These are phyloP conservation scores for Channa argus DNA, from an alignment of 2,113 vertebrate genomes.

Conservation along the genomic window DNA sequence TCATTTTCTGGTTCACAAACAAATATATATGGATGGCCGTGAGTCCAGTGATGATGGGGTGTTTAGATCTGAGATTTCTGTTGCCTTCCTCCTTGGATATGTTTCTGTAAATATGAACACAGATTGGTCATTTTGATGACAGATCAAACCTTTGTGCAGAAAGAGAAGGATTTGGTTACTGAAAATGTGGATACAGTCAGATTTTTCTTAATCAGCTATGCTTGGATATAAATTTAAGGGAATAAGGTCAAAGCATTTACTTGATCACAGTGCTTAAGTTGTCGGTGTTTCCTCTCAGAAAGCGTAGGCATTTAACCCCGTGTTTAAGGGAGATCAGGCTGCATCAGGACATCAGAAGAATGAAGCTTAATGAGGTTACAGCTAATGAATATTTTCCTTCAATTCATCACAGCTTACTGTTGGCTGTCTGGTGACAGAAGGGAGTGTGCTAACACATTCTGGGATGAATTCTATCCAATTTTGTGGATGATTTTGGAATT, in stretches of 20 bases:
- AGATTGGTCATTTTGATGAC: slow-evolving; percentile 7
- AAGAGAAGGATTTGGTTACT: not conserved
- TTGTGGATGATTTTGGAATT: not conserved
- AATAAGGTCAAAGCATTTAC: slow-evolving; percentile 18
- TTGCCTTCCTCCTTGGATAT: not conserved
- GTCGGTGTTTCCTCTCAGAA: slow-evolving; percentile 15
- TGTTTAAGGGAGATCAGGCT: slow-evolving; percentile 46
- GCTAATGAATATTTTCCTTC: slow-evolving; percentile 15
- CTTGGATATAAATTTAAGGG: not conserved
- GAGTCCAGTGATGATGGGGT: slow-evolving; percentile 9
- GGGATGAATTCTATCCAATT: not conserved
- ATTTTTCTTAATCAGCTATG: slow-evolving; percentile 15
- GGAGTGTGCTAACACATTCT: too few relatives aligned
- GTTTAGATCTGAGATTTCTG: slow-evolving; percentile 24
- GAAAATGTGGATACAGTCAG: not conserved
- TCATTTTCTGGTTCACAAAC: slow-evolving; percentile 7
- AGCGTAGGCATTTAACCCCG: slow-evolving; percentile 25
- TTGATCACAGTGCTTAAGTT: not conserved
- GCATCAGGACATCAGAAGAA: slow-evolving; percentile 39
- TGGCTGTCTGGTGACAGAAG: too few relatives aligned
- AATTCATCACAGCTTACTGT: slow-evolving; percentile 9
- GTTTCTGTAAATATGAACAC: not conserved
- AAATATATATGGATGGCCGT: not conserved
- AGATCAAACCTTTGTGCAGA: slow-evolving; percentile 2
- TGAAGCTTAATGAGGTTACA: slow-evolving; percentile 44